Evolutionary conservation across 1,140 invertebrate species (phyloP), one percentile per base, ranked within the genome.

Genomic region (Cydia splendana): DNA sequence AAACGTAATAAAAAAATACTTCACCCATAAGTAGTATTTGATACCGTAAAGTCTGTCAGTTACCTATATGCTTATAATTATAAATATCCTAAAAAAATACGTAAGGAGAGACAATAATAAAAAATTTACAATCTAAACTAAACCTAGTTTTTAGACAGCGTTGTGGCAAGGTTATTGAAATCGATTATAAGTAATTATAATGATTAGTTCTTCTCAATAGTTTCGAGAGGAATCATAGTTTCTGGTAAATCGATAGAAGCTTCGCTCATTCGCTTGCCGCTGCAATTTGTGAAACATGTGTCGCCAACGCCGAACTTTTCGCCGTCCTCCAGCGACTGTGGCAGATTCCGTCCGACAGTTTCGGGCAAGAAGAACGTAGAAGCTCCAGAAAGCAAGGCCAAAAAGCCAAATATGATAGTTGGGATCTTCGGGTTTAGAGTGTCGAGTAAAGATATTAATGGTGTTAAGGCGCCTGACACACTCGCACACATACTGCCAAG

Each of bases 401-500:
- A 84, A 5, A 95, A 91, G 7, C 97, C 97, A 77, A 98, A 94
- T 12, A 98, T 94, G 2, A 96, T 85, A 0, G 98, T 93, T 9
- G 97, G 97, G 18, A 98, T 93, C 15, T 95, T 93, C 0, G 95
- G 91, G 24, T 96, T 95, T 0, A 97, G 91, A 34, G 95, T 95
- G 34, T 95, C 95, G 88, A 96, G 87, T 24, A 88, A 89, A 93
- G 85, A 98, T 18, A 98, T 95, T 78, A 97, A 96, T 3, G 97
- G 97, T 2, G 97, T 96, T 3, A 98, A 87, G 77, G 98, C 96
- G 77, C 96, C 97, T 3, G 97, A 96, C 0, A 97, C 95, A 85
- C 97, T 98, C 18, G 97, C 97, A 94, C 97, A 97, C 84, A 98
- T 98, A 83, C 97, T 97, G 74, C 97, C 97, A 0, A 97, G 92